These are phyloP conservation scores for Perizoma affinitatum DNA, from an alignment of 2,888 invertebrate genomes.

Conservation along the genomic window DNA sequence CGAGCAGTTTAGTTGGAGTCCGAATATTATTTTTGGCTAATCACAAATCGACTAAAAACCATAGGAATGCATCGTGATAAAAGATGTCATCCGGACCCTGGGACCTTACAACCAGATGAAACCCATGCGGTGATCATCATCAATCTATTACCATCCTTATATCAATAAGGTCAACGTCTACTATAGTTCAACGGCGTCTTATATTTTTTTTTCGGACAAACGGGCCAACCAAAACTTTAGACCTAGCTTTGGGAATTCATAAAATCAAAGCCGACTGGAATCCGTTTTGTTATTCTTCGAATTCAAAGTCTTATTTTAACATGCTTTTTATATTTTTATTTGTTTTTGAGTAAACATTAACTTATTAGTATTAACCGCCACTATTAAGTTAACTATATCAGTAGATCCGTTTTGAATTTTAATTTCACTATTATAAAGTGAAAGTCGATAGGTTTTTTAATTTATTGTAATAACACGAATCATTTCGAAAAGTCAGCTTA, in stretches of 20 bases:
- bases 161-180: conserved; percentile 49
- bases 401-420: no score
- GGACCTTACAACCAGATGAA: conserved; percentile 67
- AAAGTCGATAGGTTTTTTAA: no score
- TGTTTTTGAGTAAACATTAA: conserved; percentile 13
- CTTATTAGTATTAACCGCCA: neutral
- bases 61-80: conserved; percentile 80
- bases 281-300: conserved; percentile 68
- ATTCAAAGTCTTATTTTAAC: conserved; percentile 54
- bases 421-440: no score
- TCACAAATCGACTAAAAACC: conserved; percentile 61
- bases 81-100: conserved; percentile 81
- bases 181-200: conserved; percentile 43
- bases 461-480: no score
- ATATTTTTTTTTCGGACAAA: conserved; percentile 55
- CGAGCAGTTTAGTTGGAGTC: neutral
- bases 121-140: conserved; percentile 45
- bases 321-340: conserved; percentile 23
- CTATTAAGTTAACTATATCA: no score
- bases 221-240: conserved; percentile 70
- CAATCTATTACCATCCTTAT: conserved; percentile 53
- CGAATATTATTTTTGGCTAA: conserved; percentile 46
- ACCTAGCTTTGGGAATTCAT: conserved; percentile 82
- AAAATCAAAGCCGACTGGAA: conserved; percentile 68
- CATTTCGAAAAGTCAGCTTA: no score